phyloP scores from a whole-genome alignment of 64 coral and sea anemone species.

The Acropora yongei region DNA sequence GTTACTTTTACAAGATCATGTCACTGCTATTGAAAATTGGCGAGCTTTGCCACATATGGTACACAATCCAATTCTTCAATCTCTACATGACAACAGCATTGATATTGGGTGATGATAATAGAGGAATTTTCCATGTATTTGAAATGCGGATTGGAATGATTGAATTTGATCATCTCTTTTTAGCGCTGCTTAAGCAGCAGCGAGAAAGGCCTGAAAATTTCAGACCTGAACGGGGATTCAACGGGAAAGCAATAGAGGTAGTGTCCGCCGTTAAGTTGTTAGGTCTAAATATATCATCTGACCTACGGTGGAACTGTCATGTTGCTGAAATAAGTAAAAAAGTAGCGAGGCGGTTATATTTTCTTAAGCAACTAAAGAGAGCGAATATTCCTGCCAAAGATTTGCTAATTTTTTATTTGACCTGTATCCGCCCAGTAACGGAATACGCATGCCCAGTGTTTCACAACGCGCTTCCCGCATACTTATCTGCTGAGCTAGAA shows the following conservation, averaged over 20 bases:
- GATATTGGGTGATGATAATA: no score
- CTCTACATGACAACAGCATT: no score
- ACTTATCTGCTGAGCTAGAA: conserved; percentile 25
- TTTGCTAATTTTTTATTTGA: conserved; percentile 39
- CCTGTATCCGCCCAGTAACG: conserved; percentile 45
- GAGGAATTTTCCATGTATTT: no score
- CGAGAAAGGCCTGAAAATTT: no score
- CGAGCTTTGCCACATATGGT: no score
- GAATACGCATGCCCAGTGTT: conserved; percentile 61
- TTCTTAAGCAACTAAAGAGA: conserved; percentile 41
- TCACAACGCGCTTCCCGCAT: conserved; percentile 29
- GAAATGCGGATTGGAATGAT: no score
- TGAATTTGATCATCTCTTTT: no score
- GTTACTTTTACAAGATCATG: no score
- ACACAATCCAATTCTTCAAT: no score
- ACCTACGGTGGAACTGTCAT: conserved; percentile 57
- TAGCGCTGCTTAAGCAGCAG: no score
- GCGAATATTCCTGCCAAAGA: conserved; percentile 47
- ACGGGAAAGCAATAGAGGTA: conserved; percentile 55
- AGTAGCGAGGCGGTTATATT: conserved; percentile 38
- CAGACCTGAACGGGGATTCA: neutral
- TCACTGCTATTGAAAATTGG: no score
- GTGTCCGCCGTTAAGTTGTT: conserved; percentile 42
- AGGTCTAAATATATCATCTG: conserved; percentile 24
- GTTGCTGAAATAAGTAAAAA: conserved; percentile 59